phyloP scores from a whole-genome alignment of 2,888 invertebrate genomes.

The Ganaspis brasiliensis region DNA sequence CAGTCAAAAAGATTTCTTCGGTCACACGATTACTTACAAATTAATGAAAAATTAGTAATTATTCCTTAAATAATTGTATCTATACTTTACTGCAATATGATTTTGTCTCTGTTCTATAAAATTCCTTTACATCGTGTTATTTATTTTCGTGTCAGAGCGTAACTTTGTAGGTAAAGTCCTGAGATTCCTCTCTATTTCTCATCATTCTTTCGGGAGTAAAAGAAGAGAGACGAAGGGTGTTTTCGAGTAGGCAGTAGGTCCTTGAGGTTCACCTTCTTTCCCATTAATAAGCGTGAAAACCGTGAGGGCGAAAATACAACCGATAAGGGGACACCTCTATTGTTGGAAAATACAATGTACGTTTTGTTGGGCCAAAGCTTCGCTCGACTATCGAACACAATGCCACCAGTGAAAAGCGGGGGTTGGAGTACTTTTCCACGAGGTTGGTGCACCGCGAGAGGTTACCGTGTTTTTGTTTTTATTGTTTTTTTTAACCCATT shows the following conservation, averaged over 20 bases:
- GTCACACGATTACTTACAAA: no score
- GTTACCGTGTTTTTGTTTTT: slow-evolving; percentile 41
- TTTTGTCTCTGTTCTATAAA: no score
- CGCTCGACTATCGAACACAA: slow-evolving; percentile 67
- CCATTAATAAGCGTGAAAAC: slow-evolving; percentile 63
- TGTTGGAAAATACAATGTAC: slow-evolving; percentile 73
- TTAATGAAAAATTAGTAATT: no score
- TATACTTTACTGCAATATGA: no score
- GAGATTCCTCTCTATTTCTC: not conserved
- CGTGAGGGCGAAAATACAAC: slow-evolving; percentile 60
- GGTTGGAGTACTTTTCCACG: slow-evolving; percentile 25
- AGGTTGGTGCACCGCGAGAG: slow-evolving; percentile 26
- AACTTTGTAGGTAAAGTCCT: not conserved
- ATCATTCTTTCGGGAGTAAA: slow-evolving; percentile 14
- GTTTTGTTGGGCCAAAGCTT: slow-evolving; percentile 68
- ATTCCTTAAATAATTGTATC: no score
- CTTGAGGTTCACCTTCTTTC: slow-evolving; percentile 44
- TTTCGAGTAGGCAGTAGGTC: slow-evolving; percentile 44
- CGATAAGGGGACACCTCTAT: slow-evolving; percentile 65
- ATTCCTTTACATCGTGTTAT: no score
- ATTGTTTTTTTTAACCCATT: slow-evolving; percentile 45
- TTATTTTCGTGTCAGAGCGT: no score
- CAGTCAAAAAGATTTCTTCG: no score
- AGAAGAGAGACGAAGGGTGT: slow-evolving; percentile 60
- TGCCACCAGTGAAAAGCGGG: slow-evolving; percentile 46